Conservation (phyloP, 2,888 invertebrate species). For the Terebella lapidaria region DNA sequence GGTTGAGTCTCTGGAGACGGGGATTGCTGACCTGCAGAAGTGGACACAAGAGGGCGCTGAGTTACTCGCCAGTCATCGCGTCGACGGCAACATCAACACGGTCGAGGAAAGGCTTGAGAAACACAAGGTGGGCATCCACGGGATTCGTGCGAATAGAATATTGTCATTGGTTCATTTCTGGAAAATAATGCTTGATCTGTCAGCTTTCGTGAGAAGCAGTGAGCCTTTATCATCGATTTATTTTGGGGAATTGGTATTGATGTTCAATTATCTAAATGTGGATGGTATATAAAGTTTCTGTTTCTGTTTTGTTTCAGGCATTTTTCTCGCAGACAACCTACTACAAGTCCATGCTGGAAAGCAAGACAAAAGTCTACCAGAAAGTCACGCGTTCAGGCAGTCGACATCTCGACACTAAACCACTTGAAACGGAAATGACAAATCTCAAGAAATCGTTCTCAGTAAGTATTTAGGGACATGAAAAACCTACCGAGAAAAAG, state of each 20-base stretch:
- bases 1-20: constrained; percentile 82
- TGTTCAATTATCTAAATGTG: no score
- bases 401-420: constrained; percentile 69
- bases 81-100: constrained; percentile 67
- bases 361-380: constrained; percentile 87
- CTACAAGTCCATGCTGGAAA: constrained; percentile 89
- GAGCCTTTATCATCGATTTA: no score
- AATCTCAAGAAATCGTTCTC: constrained; percentile 79
- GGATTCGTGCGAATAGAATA: no score
- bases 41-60: constrained; percentile 84
- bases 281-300: no score
- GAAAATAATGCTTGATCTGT: no score
- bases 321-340: constrained; percentile 86
- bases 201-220: no score
- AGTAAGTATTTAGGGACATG: constrained; percentile 32
- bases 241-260: no score
- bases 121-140: constrained; percentile 67
- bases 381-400: constrained; percentile 77
- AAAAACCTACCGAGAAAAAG: no score
- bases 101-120: constrained; percentile 73
- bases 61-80: constrained; percentile 61
- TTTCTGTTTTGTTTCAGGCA: no score
- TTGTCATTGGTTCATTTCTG: no score
- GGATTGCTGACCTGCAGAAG: constrained; percentile 75
- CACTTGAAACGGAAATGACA: constrained; percentile 65